Percentiles rank a stretch among this genome's conserved stretches.
Evolutionary conservation across 2,888 invertebrate species (phyloP).

Genomic region (Diarsia rubi): DNA sequence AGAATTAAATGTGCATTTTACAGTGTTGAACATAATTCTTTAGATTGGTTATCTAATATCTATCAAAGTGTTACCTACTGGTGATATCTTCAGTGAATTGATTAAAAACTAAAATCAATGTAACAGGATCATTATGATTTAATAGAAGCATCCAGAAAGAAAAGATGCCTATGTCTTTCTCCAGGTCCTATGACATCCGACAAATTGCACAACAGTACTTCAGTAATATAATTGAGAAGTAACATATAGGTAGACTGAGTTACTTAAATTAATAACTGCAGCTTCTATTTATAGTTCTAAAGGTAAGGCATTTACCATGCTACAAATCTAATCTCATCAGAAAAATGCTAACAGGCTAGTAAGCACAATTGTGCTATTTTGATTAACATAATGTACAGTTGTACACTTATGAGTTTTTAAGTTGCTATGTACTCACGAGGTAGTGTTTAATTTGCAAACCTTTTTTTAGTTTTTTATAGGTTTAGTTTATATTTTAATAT

Average conservation of each 20-base stretch:
- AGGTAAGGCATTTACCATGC: background rate
- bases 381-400: constrained; percentile 23
- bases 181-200: background rate
- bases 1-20: background rate
- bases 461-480: background rate
- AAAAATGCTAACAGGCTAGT: background rate
- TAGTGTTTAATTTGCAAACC: too few species aligned
- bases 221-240: background rate
- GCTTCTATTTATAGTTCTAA: background rate
- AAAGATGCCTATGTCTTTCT: background rate
- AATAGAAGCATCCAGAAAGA: background rate
- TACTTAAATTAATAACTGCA: background rate
- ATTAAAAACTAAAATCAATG: too few species aligned
- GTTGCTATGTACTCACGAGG: too few species aligned
- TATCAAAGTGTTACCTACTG: too few species aligned
- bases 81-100: too few species aligned
- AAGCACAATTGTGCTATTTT: background rate
- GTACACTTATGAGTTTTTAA: too few species aligned
- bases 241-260: background rate
- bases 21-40: background rate
- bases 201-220: background rate
- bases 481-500: background rate
- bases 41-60: background rate
- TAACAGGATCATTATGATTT: background rate
- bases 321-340: background rate